These are phyloP conservation scores for Gortyna flavago DNA, from an alignment of 2,888 invertebrate species.

Conservation along the genomic window DNA sequence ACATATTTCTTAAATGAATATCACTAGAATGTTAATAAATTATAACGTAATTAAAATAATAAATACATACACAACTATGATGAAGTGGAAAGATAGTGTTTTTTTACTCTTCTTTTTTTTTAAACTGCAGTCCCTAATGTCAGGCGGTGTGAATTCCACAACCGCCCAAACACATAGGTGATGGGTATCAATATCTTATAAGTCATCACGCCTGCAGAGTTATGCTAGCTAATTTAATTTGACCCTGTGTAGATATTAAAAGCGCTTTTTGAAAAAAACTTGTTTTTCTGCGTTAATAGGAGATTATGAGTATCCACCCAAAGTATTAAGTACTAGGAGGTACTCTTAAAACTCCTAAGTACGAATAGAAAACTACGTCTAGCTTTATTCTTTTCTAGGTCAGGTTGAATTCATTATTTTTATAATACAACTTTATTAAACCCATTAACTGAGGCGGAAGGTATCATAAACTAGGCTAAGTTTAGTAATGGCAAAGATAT, in stretches of 20 bases:
- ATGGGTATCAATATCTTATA: not conserved
- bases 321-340: conserved; percentile 1
- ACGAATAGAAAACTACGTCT: conserved; percentile 13
- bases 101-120: too few relatives aligned
- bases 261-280: not conserved
- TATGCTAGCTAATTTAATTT: too few relatives aligned
- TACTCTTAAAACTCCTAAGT: conserved; percentile 13
- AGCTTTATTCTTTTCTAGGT: conserved; percentile 9
- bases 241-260: not conserved
- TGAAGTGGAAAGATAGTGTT: too few relatives aligned
- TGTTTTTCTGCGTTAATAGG: not conserved
- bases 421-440: conserved; percentile 31
- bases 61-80: too few relatives aligned
- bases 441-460: conserved; percentile 3
- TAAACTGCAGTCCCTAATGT: too few relatives aligned
- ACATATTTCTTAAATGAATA: too few relatives aligned
- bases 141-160: too few relatives aligned
- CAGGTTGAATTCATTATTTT: conserved; percentile 36
- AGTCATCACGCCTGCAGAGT: not conserved
- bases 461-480: not conserved
- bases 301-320: conserved; percentile 8
- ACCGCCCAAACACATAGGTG: too few relatives aligned
- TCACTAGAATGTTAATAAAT: too few relatives aligned
- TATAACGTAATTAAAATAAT: too few relatives aligned
- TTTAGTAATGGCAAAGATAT: conserved; percentile 9